phyloP scores from a whole-genome alignment of 2,888 invertebrate genomes.

The Platerodrilus igneus region DNA sequence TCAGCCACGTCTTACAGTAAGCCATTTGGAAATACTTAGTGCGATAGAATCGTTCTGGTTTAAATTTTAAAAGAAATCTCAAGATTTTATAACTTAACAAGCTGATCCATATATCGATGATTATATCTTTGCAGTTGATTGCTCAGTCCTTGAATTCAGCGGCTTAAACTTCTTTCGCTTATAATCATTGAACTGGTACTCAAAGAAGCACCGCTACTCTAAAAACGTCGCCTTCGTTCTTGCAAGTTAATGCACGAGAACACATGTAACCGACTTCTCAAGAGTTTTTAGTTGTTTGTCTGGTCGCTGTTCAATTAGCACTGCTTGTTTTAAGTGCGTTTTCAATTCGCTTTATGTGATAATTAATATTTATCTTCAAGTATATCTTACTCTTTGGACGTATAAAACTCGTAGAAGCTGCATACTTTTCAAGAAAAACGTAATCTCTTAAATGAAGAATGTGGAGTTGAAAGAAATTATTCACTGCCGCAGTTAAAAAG shows the following conservation, averaged over 20 bases:
- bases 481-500: no score
- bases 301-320: slow-evolving; percentile 37
- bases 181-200: slow-evolving; percentile 25
- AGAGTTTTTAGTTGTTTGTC: slow-evolving; percentile 35
- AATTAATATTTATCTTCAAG: no score
- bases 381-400: no score
- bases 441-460: no score
- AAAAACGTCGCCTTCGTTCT: slow-evolving; percentile 38
- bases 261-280: slow-evolving; percentile 38
- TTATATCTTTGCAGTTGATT: slow-evolving; percentile 27
- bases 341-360: no score
- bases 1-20: slow-evolving; percentile 3
- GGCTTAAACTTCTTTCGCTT: slow-evolving; percentile 16
- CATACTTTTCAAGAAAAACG: no score
- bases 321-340: no score
- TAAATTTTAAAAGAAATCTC: not conserved
- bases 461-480: no score
- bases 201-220: slow-evolving; percentile 35
- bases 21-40: slow-evolving; percentile 4
- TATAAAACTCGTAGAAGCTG: no score
- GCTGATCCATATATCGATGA: slow-evolving; percentile 4
- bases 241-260: slow-evolving; percentile 37
- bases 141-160: slow-evolving; percentile 13
- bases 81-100: slow-evolving; percentile 1
- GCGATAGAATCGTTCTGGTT: not conserved